A percentile compares a stretch with the other conserved stretches of the same genome.
Evolutionary conservation across 2,888 invertebrate species (phyloP).

Genomic region (Andrena praecox): DNA sequence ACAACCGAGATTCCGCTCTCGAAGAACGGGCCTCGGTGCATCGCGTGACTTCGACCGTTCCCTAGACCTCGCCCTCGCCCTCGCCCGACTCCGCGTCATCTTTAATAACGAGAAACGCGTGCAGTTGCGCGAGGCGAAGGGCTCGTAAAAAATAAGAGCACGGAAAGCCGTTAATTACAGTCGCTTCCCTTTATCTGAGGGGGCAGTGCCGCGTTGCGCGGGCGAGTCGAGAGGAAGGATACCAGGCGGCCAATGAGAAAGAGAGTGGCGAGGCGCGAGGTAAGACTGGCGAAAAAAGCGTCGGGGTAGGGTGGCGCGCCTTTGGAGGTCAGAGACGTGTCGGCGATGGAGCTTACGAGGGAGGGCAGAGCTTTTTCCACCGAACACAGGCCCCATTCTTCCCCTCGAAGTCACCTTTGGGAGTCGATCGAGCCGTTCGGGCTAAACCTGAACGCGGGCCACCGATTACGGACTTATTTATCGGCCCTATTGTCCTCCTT

Average conservation of each 20-base stretch:
- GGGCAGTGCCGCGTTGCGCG: constrained; percentile 31
- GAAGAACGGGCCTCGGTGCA: background rate
- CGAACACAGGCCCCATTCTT: constrained; percentile 2
- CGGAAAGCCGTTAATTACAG: constrained; percentile 60
- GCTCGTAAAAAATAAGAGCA: constrained; percentile 23
- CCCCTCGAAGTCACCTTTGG: constrained; percentile 72
- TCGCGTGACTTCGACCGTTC: constrained; percentile 31
- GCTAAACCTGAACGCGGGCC: constrained; percentile 67
- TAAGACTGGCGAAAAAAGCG: constrained; percentile 27
- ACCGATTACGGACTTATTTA: constrained; percentile 78
- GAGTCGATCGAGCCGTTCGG: constrained; percentile 71
- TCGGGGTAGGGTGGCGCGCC: constrained; percentile 23
- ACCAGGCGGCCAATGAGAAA: constrained; percentile 35
- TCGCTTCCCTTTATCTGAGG: constrained; percentile 44
- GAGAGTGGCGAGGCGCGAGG: constrained; percentile 5
- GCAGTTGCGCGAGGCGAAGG: background rate
- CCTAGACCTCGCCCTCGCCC: background rate
- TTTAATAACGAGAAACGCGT: constrained; percentile 42
- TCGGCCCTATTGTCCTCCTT: constrained; percentile 69
- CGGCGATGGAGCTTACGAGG: constrained; percentile 34
- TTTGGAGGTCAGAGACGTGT: constrained; percentile 43
- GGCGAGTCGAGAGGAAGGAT: constrained; percentile 33
- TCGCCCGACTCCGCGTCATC: background rate
- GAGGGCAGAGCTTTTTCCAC: constrained; percentile 12
- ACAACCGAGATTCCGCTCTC: constrained; percentile 10